Evolutionary conservation across 2,113 vertebrate genomes (phyloP).

Genomic region (Chamaea fasciata): DNA sequence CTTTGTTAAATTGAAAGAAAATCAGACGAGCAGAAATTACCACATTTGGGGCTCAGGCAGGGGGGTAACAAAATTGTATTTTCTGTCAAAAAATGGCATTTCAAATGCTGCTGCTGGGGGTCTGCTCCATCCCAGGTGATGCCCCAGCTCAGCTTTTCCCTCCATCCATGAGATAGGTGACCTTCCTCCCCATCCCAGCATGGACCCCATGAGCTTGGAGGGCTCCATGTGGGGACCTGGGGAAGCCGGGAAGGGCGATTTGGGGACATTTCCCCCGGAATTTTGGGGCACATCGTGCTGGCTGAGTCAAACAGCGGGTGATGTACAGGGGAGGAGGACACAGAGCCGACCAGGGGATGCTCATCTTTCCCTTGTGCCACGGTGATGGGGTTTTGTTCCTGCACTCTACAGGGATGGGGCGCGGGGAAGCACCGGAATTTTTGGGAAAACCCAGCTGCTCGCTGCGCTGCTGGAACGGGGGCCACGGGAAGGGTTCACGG

Average conservation of each 20-base stretch:
- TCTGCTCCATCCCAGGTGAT: neutral
- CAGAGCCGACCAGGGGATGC: neutral
- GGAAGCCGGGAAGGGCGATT: neutral
- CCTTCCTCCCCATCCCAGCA: neutral
- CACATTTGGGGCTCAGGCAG: fast-evolving
- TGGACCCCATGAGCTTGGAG: neutral
- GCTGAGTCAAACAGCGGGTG: neutral
- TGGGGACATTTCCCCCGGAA: neutral
- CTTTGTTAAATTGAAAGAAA: neutral
- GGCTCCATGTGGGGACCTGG: neutral
- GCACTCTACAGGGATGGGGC: neutral
- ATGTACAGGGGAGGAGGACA: neutral
- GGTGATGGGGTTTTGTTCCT: neutral
- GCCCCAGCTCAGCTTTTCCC: neutral
- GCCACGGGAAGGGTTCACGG: neutral
- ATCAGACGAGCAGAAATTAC: neutral
- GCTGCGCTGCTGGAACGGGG: fast-evolving
- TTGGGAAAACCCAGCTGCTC: neutral
- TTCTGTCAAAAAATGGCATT: neutral
- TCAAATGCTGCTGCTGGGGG: neutral
- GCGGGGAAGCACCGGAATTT: neutral
- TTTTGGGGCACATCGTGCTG: fast-evolving
- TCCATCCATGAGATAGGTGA: fast-evolving
- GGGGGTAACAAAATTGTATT: neutral
- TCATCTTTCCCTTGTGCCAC: fast-evolving